Evolutionary conservation across 1,140 invertebrate genomes (phyloP), one percentile per base, ranked within the genome.

Genomic region (Atta texana): DNA sequence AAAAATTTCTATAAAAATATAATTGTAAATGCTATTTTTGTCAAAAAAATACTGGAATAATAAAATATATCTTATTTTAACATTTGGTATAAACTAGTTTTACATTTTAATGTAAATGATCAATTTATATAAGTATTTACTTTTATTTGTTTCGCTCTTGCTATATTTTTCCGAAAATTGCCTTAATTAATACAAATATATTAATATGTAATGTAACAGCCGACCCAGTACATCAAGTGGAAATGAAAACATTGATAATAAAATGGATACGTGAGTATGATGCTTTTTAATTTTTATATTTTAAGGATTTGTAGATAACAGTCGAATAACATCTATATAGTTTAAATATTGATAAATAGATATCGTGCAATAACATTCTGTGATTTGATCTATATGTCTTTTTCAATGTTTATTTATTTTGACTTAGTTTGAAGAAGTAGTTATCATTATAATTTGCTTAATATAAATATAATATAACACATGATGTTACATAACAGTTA

Each of bases 211-310:
- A 63, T 80, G 14, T 72, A 72, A 51, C 59, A 94, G 93, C 51
- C 90, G 78, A 34, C 86, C 92, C 8, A 92, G 92, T 44, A 93
- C 92, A 18, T 94, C 93, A 0, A 85, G 82, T 71, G 88, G 69
- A 6, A 91, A 93, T 18, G 76, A 92, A 39, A 91, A 92, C 49
- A 76, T 87, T 0, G 93, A 94, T 87, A 86, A 89, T 18, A 94
- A 94, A 88, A 91, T 95, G 80, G 90, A 94, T 3, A 94, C 91
- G 94, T 94, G 86, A 91, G 53, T 28, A 18, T 39, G 0, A 57
- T 61, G 3, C n/a, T 57, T 14, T 55, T 61, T 16, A 4, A 31
- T 57, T 14, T 55, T 51, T 16, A 24, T 51, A 21, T 61, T 77
- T 71, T 53, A 10, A 59, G 0, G 0, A 81, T 71, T 75, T 51